phyloP scores from a whole-genome alignment of 2,888 invertebrate genomes.

The Spatulosminthurus flaviceps region DNA sequence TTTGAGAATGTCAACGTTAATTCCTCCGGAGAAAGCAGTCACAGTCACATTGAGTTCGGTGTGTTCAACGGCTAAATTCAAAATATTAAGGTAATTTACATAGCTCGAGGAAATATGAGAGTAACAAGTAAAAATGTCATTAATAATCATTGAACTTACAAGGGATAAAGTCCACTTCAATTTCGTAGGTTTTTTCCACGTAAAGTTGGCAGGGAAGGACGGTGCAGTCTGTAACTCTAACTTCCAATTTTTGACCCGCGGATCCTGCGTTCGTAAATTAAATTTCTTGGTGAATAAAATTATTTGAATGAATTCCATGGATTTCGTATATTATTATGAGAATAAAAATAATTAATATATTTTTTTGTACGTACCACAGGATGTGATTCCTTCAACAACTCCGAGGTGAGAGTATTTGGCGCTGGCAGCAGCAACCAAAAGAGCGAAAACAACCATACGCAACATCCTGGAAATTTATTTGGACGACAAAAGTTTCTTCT shows the following conservation, averaged over 20 bases:
- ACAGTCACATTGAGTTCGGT: conserved; percentile 10
- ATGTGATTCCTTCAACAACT: conserved; percentile 20
- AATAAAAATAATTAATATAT: too few species aligned
- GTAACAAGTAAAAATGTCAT: too few species aligned
- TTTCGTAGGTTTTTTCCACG: conserved; percentile 21
- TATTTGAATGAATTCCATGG: too few species aligned
- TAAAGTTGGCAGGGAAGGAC: conserved; percentile 28
- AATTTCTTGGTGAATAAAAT: background rate
- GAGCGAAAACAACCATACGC: conserved; percentile 38
- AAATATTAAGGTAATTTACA: too few species aligned
- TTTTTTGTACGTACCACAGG: conserved; percentile 12
- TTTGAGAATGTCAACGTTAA: conserved; percentile 19
- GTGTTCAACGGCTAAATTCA: too few species aligned
- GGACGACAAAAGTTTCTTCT: too few species aligned
- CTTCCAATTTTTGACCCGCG: conserved; percentile 32
- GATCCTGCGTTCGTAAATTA: conserved; percentile 31
- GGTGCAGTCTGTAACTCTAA: conserved; percentile 43
- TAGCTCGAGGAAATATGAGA: too few species aligned
- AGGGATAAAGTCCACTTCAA: conserved; percentile 42
- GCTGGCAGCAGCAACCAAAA: conserved; percentile 41
- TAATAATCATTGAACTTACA: too few species aligned
- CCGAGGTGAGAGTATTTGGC: background rate
- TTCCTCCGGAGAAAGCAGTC: conserved; percentile 19
- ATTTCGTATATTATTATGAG: too few species aligned
- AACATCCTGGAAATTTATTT: too few species aligned